Base-by-base conservation (phyloP, 2,113 vertebrate genomes). In the Genyomyrus donnyi region DNA sequence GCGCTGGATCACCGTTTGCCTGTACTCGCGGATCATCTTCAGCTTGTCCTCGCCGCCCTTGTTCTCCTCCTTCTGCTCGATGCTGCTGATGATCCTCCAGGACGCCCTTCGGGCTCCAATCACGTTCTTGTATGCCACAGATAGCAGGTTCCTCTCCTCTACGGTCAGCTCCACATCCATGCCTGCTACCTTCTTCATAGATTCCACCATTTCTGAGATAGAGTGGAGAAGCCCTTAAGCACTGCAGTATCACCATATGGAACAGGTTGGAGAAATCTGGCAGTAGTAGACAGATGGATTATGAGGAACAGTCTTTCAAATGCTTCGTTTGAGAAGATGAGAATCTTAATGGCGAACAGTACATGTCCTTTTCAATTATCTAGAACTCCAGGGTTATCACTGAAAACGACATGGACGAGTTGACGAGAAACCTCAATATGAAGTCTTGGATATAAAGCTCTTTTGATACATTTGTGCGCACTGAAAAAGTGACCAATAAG, bases 1-100 rank as follows among this genome's bases (percentile, higher is more conserved):
- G 39, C 1, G 19, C 53, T 42, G 35, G 53, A 94, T 97, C 91
- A 99, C 98, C 97, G 96, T 97, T 97, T 98, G 98, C 95, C 97
- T 97, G 95, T 99, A 99, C 90, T 99, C 98, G 89, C 96, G 96
- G 95, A 99, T 98, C 97, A 98, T 98, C 95, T 97, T 97, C 94
- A 98, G 95, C 95, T 98, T 99, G 91, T 98, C 97, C 92, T 98
- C 97, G 92, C 96, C 97, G 50, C 97, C 97, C 93, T 99, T 99
- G 95, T 96, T 98, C 94, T 99, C 98, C 95, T 99, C 98, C 95
- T 99, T 99, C 96, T 99, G 98, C 95, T 99, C 98, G 91, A 99
- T 97, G 96, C 98, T 98, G 96, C 98, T 98, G 96, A 99, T 99
- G 96, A 98, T 99, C 97, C 98, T 98, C 98, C 98, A 99, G 70